Evolutionary conservation across 37 sponge, comb jelly and placozoan species (phyloP).

Genomic region (Geodia barretti): DNA sequence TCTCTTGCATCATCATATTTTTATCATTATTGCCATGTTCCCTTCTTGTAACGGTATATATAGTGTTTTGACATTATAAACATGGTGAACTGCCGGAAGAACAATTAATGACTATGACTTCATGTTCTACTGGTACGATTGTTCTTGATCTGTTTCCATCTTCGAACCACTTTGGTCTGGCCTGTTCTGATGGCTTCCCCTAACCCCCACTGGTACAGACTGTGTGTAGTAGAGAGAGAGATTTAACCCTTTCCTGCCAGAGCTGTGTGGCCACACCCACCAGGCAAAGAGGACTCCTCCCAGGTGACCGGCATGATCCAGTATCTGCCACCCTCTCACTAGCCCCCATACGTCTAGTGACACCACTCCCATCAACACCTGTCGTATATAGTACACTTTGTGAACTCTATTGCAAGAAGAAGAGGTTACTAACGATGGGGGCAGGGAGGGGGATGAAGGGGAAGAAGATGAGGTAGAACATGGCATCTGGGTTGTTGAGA

Average conservation of each 20-base stretch:
- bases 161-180: background rate
- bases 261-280: background rate
- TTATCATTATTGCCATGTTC: no score
- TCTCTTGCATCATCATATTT: no score
- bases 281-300: constrained; percentile 72
- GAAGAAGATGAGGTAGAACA: constrained; percentile 58
- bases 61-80: no score
- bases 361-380: constrained; percentile 3
- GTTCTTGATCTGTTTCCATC: background rate
- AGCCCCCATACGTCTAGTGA: background rate
- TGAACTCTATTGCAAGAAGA: background rate
- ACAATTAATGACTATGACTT: no score
- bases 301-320: constrained; percentile 86
- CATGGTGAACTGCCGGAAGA: no score
- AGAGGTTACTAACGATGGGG: background rate
- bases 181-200: background rate
- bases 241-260: no score
- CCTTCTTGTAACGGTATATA: no score
- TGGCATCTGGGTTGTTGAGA: background rate
- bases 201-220: constrained; percentile 2
- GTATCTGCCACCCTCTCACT: constrained; percentile 68
- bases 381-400: background rate
- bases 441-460: constrained; percentile 78
- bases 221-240: no score
- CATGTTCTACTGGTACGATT: no score